phyloP scores from a whole-genome alignment of 2,888 invertebrate genomes.

The Nebria brevicollis region DNA sequence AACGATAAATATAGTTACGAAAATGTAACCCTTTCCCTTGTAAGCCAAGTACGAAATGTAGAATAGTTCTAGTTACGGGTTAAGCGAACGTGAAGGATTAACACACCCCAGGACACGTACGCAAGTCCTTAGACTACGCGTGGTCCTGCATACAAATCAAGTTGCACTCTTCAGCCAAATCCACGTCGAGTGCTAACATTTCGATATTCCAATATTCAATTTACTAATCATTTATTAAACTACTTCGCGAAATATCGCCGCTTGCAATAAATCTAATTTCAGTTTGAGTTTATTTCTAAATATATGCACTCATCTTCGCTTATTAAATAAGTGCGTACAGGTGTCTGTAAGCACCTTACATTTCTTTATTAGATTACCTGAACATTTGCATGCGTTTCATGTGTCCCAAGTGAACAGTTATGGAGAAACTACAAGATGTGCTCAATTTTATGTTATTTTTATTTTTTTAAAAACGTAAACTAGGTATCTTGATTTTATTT shows the following conservation, averaged over 20 bases:
- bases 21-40: too few species aligned
- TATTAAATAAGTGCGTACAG: conserved; percentile 10
- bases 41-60: not conserved
- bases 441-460: too few species aligned
- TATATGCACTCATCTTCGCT: conserved; percentile 3
- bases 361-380: conserved; percentile 46
- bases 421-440: conserved; percentile 21
- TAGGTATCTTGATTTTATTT: too few species aligned
- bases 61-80: not conserved
- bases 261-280: not conserved
- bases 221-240: not conserved
- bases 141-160: not conserved
- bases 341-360: conserved; percentile 8
- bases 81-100: not conserved
- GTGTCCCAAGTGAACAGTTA: conserved; percentile 35
- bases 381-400: conserved; percentile 44
- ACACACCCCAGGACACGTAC: not conserved
- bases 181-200: not conserved
- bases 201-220: not conserved
- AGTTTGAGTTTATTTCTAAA: not conserved
- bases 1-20: too few species aligned
- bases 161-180: not conserved
- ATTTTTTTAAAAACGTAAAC: too few species aligned
- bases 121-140: not conserved
- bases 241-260: not conserved